Evolutionary conservation across 2,113 vertebrate species (phyloP).

Genomic region (Cheirogaleus medius): DNA sequence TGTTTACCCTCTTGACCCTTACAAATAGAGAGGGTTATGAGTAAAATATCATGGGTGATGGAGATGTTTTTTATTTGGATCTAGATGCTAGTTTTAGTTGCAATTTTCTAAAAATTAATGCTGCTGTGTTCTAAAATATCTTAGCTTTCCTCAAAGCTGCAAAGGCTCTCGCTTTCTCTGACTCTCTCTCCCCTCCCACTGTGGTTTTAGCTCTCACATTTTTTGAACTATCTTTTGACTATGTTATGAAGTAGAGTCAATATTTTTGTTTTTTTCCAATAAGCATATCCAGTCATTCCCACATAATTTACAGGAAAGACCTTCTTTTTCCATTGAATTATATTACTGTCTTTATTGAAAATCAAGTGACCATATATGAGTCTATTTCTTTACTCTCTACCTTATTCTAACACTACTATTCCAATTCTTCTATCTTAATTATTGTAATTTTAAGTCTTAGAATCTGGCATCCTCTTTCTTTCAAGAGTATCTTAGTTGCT

Average conservation of each 20-base stretch:
- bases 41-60: neutral
- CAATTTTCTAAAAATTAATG: neutral
- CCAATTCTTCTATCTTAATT: too few species aligned
- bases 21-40: neutral
- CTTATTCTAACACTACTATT: too few species aligned
- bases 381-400: too few species aligned
- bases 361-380: too few species aligned
- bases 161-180: neutral
- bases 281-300: neutral
- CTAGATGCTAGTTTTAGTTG: neutral
- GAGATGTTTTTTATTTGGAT: neutral
- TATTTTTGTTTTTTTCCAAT: neutral
- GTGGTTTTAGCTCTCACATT: neutral
- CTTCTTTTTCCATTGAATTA: too few species aligned
- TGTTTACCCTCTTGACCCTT: neutral
- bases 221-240: neutral
- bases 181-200: neutral
- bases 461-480: too few species aligned
- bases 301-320: too few species aligned
- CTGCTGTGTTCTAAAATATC: neutral
- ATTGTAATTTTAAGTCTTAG: too few species aligned
- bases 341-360: too few species aligned
- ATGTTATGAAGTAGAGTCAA: neutral
- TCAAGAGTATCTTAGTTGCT: too few species aligned
- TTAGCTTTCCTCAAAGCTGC: neutral